These are phyloP conservation scores for Triplophysa yarkandensis DNA, from an alignment of 2,797 vertebrate species.

Conservation along the genomic window DNA sequence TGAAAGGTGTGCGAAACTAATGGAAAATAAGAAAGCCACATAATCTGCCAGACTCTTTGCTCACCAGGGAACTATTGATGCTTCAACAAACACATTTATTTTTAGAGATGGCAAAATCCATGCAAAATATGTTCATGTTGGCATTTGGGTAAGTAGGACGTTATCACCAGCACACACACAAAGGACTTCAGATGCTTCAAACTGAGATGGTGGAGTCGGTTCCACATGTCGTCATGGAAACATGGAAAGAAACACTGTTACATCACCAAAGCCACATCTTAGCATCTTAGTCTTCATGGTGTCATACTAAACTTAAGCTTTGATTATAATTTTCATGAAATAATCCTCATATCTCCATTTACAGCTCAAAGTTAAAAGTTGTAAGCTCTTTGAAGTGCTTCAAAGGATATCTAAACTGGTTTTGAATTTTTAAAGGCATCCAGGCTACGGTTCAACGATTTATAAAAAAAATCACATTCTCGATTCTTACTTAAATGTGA, in stretches of 20 bases:
- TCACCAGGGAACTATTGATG: constrained; percentile 21
- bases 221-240: constrained; percentile 38
- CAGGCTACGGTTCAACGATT: no score
- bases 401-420: neutral
- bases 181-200: constrained; percentile 23
- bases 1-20: constrained; percentile 9
- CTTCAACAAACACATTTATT: constrained; percentile 16
- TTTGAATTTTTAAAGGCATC: no score
- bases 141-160: constrained; percentile 50
- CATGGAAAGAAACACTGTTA: constrained; percentile 30
- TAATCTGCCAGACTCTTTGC: constrained; percentile 11
- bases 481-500: no score
- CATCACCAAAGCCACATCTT: constrained; percentile 13
- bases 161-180: constrained; percentile 27
- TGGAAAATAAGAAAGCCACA: constrained; percentile 6
- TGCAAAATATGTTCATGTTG: constrained; percentile 22
- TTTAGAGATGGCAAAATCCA: constrained; percentile 36
- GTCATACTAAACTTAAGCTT: constrained; percentile 10
- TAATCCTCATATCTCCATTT: constrained; percentile 14
- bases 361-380: neutral
- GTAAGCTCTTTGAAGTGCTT: neutral
- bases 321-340: neutral
- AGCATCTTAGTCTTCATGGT: neutral
- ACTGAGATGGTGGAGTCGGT: constrained; percentile 2
- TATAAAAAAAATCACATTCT: no score